Conservation (phyloP, 2,888 invertebrate species). For the Parnassius glacialis region DNA sequence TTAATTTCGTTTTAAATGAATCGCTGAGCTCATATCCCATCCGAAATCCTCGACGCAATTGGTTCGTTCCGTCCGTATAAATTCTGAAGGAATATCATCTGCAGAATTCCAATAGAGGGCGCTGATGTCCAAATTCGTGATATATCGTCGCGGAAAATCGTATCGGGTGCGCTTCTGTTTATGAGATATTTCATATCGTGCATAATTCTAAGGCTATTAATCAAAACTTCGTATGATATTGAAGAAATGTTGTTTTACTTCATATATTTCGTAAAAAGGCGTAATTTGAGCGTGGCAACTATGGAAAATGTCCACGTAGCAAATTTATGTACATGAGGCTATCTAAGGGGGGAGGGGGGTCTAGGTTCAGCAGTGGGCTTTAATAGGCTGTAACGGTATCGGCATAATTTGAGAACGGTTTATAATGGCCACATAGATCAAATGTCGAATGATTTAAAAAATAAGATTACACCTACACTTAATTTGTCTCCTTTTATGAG, state of each 20-base stretch:
- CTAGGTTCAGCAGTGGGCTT: too few relatives aligned
- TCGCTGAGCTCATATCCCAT: conserved; percentile 58
- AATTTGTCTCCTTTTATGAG: too few relatives aligned
- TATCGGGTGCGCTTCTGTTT: conserved; percentile 58
- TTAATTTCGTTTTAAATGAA: conserved; percentile 71
- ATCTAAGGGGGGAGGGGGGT: too few relatives aligned
- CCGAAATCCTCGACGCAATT: conserved; percentile 51
- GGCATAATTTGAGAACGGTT: too few relatives aligned
- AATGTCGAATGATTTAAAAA: too few relatives aligned
- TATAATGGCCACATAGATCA: too few relatives aligned
- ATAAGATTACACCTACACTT: too few relatives aligned
- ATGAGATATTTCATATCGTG: conserved; percentile 75
- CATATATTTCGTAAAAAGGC: neutral
- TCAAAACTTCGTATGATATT: conserved; percentile 40
- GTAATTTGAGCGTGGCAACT: too few relatives aligned
- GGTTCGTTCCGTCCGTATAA: conserved; percentile 56
- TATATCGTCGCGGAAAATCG: conserved; percentile 64
- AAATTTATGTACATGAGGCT: too few relatives aligned
- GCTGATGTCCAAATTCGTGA: conserved; percentile 72
- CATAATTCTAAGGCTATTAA: conserved; percentile 59
- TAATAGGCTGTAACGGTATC: too few relatives aligned
- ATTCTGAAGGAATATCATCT: conserved; percentile 64
- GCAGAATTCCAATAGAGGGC: conserved; percentile 70
- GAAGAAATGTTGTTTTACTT: conserved; percentile 6
- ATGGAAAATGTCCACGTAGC: too few relatives aligned